phyloP scores from a whole-genome alignment of 2,113 vertebrate species.

The Megaptera novaeangliae region DNA sequence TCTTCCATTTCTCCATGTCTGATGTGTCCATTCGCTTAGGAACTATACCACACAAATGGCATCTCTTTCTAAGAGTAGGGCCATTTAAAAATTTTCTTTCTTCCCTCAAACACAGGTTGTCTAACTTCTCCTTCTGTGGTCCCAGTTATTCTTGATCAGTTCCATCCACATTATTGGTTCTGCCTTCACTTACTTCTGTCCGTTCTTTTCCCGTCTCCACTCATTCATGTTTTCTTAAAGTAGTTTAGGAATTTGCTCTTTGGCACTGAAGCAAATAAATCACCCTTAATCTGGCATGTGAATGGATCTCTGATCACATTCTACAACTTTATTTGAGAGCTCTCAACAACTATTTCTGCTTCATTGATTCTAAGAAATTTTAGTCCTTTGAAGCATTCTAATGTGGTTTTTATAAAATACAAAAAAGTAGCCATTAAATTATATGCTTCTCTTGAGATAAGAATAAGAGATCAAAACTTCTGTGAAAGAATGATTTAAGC shows the following conservation, averaged over 20 bases:
- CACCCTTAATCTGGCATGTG: background rate
- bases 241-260: background rate
- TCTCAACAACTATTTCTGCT: background rate
- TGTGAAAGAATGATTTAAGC: background rate
- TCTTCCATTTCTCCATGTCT: background rate
- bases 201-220: background rate
- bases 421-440: background rate
- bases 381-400: background rate
- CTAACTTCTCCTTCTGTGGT: background rate
- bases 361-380: slow-evolving; percentile 6
- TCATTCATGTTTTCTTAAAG: background rate
- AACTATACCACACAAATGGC: background rate
- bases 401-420: slow-evolving; percentile 31
- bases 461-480: slow-evolving; percentile 32
- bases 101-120: background rate
- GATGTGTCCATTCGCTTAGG: background rate
- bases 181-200: background rate
- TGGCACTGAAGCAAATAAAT: background rate
- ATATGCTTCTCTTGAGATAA: background rate
- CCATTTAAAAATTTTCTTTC: background rate
- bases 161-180: background rate
- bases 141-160: background rate
- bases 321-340: background rate
- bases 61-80: background rate
- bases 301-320: background rate